Evolutionary conservation across 2,888 invertebrate genomes (phyloP).

Genomic region (Neocrepidodera transversa): DNA sequence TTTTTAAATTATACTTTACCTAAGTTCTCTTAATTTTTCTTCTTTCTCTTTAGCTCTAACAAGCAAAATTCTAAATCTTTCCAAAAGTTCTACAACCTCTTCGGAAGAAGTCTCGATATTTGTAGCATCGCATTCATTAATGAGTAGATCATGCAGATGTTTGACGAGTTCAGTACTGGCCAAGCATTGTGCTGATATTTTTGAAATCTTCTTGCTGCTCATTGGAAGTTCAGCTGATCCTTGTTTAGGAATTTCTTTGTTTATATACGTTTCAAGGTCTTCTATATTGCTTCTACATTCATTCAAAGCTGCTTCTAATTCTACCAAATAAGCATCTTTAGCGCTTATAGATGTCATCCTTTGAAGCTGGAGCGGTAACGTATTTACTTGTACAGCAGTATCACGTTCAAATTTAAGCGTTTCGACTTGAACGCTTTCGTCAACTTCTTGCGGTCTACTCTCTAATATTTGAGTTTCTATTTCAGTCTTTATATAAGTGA

Average conservation of each 20-base stretch:
- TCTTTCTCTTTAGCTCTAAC: slow-evolving; percentile 77
- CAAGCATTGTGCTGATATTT: slow-evolving; percentile 78
- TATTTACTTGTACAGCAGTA: slow-evolving; percentile 82
- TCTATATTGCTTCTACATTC: slow-evolving; percentile 75
- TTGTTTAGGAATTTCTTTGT: slow-evolving; percentile 65
- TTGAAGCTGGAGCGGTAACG: slow-evolving; percentile 67
- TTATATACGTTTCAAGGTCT: slow-evolving; percentile 70
- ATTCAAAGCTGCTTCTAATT: slow-evolving; percentile 74
- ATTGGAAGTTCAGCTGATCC: slow-evolving; percentile 66
- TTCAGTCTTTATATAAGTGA: slow-evolving; percentile 60
- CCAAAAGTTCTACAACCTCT: slow-evolving; percentile 70
- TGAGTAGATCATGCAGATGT: slow-evolving; percentile 77
- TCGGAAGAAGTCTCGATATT: slow-evolving; percentile 71
- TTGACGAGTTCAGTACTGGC: slow-evolving; percentile 82
- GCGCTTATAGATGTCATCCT: slow-evolving; percentile 77
- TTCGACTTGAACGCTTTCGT: slow-evolving; percentile 73
- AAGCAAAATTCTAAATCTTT: slow-evolving; percentile 73
- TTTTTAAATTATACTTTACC: slow-evolving; percentile 71
- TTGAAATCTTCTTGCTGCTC: slow-evolving; percentile 76
- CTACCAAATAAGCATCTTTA: slow-evolving; percentile 82
- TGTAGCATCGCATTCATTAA: slow-evolving; percentile 76
- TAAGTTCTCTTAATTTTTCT: slow-evolving; percentile 77
- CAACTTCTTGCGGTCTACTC: slow-evolving; percentile 59
- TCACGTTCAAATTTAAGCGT: slow-evolving; percentile 80
- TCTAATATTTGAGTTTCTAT: slow-evolving; percentile 54